Evolutionary conservation across 2,797 vertebrate species (phyloP).

Genomic region (Psittacula echo): DNA sequence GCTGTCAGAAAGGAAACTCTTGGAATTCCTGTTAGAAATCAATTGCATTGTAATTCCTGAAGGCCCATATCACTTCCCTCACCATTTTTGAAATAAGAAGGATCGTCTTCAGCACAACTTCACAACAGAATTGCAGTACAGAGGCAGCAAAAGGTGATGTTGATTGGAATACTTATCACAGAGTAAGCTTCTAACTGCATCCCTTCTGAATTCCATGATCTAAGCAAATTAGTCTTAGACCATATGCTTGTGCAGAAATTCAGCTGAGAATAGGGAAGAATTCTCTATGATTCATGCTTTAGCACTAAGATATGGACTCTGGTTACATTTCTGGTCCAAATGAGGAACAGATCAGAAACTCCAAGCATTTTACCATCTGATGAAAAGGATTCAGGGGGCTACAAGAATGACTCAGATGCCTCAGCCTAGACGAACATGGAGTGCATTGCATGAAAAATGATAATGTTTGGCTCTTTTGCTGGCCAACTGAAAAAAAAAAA

Average conservation of each 20-base stretch:
- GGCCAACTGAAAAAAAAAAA: not conserved
- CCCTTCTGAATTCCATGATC: not conserved
- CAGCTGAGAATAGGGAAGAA: not conserved
- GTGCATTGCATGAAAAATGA: not conserved
- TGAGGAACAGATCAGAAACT: conserved; percentile 37
- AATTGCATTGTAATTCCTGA: not conserved
- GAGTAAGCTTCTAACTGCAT: not conserved
- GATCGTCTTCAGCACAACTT: not conserved
- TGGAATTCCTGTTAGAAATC: conserved; percentile 42
- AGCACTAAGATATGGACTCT: not conserved
- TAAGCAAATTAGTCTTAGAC: not conserved
- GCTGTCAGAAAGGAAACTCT: conserved; percentile 50
- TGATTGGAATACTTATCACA: not conserved
- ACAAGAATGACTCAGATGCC: conserved; percentile 23
- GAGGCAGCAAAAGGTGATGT: not conserved
- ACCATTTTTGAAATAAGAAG: not conserved
- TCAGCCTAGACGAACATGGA: conserved; percentile 18
- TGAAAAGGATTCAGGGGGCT: not conserved
- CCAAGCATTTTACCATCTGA: conserved; percentile 34
- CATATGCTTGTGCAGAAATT: not conserved
- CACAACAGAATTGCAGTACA: not conserved
- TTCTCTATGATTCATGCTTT: not conserved
- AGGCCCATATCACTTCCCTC: not conserved
- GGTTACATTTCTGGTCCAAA: not conserved
- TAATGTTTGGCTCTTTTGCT: conserved; percentile 17